Evolutionary conservation across 2,797 vertebrate genomes (phyloP).

Genomic region (Esox lucius): DNA sequence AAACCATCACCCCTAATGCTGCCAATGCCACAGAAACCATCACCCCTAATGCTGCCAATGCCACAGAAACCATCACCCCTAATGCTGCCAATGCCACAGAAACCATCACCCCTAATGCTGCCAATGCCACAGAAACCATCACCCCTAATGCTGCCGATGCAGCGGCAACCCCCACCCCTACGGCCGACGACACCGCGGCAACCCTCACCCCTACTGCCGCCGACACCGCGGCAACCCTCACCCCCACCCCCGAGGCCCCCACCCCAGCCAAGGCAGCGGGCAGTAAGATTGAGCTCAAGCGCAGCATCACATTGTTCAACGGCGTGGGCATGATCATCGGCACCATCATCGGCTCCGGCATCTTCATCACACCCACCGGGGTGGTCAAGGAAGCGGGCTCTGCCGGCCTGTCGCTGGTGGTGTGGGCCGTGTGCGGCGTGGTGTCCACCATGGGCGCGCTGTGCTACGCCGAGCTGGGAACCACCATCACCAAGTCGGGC

Average conservation of each 20-base stretch:
- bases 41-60: no score
- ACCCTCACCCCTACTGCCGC: neutral
- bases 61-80: no score
- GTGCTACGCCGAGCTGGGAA: slow-evolving; percentile 96
- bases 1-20: no score
- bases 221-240: neutral
- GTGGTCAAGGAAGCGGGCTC: slow-evolving; percentile 92
- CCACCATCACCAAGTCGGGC: slow-evolving; percentile 93
- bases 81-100: no score
- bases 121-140: no score
- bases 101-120: no score
- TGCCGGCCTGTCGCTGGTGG: slow-evolving; percentile 87
- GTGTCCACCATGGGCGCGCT: slow-evolving; percentile 95
- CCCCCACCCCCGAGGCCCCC: slow-evolving; percentile 27
- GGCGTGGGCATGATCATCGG: slow-evolving; percentile 97
- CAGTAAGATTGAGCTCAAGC: slow-evolving; percentile 69
- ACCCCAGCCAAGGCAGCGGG: slow-evolving; percentile 26
- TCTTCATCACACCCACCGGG: slow-evolving; percentile 94
- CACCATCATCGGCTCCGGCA: slow-evolving; percentile 97
- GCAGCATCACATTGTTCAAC: slow-evolving; percentile 89
- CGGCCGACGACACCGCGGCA: neutral
- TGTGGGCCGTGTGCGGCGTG: slow-evolving; percentile 90
- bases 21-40: no score
- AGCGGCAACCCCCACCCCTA: no score
- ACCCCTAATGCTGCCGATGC: slow-evolving; percentile 39